phyloP scores from a whole-genome alignment of 2,797 vertebrate species.

The Denticeps clupeoides region DNA sequence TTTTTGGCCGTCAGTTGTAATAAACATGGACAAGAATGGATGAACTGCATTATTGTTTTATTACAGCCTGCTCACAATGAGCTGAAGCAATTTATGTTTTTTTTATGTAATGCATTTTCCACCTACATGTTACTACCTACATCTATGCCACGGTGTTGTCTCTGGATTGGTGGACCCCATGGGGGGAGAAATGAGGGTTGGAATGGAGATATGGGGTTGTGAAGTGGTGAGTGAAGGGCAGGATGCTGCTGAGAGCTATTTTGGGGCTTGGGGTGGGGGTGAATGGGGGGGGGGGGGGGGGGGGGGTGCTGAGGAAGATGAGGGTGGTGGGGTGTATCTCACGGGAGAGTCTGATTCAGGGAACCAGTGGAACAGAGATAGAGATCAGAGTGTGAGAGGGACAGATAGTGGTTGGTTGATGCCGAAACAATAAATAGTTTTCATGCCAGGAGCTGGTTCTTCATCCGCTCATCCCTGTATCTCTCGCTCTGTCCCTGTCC shows the following conservation, averaged over 20 bases:
- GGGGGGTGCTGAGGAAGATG: neutral
- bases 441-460: neutral
- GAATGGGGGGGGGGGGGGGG: slow-evolving; percentile 16
- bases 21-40: too few relatives aligned
- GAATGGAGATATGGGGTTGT: neutral
- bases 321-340: neutral
- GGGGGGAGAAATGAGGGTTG: neutral
- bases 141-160: too few relatives aligned
- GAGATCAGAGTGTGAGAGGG: neutral
- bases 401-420: neutral
- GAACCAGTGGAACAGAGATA: neutral
- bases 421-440: neutral
- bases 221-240: slow-evolving; percentile 5
- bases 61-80: too few relatives aligned
- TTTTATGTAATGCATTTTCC: too few relatives aligned
- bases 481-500: too few relatives aligned
- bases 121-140: too few relatives aligned
- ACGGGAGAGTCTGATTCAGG: neutral
- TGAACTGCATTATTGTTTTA: too few relatives aligned
- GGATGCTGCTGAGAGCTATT: slow-evolving; percentile 15
- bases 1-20: too few relatives aligned
- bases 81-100: too few relatives aligned
- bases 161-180: slow-evolving; percentile 1
- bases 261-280: slow-evolving; percentile 18
- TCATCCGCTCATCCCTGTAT: neutral